These are phyloP conservation scores for Allobates femoralis DNA, from an alignment of 2,797 vertebrate genomes.

Conservation along the genomic window DNA sequence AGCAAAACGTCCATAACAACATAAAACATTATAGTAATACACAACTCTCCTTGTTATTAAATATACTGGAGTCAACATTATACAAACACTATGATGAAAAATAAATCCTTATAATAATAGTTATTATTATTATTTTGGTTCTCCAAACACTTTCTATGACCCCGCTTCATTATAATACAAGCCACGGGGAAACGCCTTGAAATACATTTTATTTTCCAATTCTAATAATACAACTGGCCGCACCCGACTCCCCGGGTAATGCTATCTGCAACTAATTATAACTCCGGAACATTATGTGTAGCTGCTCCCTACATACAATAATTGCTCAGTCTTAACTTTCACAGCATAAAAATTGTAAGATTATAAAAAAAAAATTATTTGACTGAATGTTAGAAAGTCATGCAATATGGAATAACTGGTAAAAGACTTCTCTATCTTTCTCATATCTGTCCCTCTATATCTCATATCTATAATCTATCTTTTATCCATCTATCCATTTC, in stretches of 20 bases:
- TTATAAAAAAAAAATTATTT: neutral
- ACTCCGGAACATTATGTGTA: conserved; percentile 1
- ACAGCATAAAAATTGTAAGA: neutral
- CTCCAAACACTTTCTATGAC: neutral
- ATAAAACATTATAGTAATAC: too few relatives aligned
- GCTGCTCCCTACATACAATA: conserved; percentile 5
- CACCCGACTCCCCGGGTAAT: conserved; percentile 52
- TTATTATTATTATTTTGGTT: neutral
- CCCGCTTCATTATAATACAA: conserved; percentile 3
- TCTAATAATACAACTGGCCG: conserved; percentile 52
- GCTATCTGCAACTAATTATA: conserved; percentile 46
- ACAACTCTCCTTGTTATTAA: too few relatives aligned
- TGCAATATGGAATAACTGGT: neutral
- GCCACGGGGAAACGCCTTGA: conserved; percentile 17
- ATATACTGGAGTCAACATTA: neutral
- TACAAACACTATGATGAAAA: neutral
- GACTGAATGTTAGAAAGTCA: neutral
- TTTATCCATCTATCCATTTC: too few relatives aligned
- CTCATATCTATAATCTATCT: too few relatives aligned
- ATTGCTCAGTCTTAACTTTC: neutral
- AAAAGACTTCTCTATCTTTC: neutral
- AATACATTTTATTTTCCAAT: conserved; percentile 44
- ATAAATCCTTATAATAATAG: neutral
- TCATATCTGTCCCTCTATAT: neutral
- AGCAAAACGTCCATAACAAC: too few relatives aligned